A percentile compares a stretch with the other conserved stretches of the same genome.
These are phyloP conservation scores for Maniola jurtina DNA, from an alignment of 1,140 invertebrate genomes.

Conservation along the genomic window DNA sequence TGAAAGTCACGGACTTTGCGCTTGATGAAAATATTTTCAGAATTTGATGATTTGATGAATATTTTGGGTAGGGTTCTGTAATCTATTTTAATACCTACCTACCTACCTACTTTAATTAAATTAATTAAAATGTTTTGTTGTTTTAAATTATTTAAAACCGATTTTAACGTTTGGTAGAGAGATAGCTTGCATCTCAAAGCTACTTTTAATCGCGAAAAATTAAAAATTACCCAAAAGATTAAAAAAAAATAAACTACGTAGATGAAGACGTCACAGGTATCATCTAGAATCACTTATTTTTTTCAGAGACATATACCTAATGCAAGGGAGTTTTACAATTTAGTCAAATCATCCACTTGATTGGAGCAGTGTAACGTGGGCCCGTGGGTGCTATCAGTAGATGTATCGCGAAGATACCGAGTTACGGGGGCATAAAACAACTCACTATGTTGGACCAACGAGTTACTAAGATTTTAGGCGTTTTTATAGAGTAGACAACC, in stretches of 20 bases:
- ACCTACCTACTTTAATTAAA: background rate
- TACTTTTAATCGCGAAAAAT: too few relatives aligned
- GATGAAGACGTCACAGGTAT: too few relatives aligned
- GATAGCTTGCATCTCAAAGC: too few relatives aligned
- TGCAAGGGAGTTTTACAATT: background rate
- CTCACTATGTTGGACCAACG: background rate
- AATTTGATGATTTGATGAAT: slow-evolving; percentile 20
- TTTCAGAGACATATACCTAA: too few relatives aligned
- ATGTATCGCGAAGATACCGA: slow-evolving; percentile 1
- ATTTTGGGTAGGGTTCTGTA: slow-evolving; percentile 1
- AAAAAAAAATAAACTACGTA: too few relatives aligned
- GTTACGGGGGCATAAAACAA: slow-evolving; percentile 6
- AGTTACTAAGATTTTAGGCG: background rate
- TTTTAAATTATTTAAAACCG: too few relatives aligned
- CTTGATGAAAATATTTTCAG: slow-evolving; percentile 13
- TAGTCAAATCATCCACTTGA: slow-evolving; percentile 8
- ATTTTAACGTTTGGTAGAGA: too few relatives aligned
- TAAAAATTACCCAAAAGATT: too few relatives aligned
- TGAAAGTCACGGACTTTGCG: slow-evolving; percentile 38
- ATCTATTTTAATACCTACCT: background rate
- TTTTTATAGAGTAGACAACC: too few relatives aligned
- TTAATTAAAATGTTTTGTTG: too few relatives aligned
- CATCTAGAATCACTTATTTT: too few relatives aligned
- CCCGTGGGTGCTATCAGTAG: background rate
- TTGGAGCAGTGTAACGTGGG: background rate